These are phyloP conservation scores for Sebastes oblongus DNA, from an alignment of 2,797 vertebrate species.

Conservation along the genomic window DNA sequence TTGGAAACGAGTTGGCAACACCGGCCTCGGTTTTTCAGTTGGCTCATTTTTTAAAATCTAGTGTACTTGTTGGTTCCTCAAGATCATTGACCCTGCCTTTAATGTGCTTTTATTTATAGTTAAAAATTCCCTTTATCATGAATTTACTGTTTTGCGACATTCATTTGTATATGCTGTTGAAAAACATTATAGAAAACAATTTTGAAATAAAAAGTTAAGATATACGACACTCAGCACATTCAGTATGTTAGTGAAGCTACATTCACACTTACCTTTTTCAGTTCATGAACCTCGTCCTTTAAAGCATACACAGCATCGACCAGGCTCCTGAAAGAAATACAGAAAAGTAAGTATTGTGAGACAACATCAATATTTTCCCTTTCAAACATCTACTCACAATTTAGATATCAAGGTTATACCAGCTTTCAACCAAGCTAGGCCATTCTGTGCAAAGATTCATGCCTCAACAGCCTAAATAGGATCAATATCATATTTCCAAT, in stretches of 20 bases:
- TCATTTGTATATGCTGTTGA: background rate
- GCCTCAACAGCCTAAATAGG: background rate
- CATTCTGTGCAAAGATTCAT: background rate
- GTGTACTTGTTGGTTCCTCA: no score
- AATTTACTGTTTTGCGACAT: background rate
- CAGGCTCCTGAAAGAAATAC: conserved; percentile 86
- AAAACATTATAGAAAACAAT: background rate
- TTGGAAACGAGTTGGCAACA: no score
- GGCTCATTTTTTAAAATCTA: no score
- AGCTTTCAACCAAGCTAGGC: background rate
- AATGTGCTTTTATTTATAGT: no score
- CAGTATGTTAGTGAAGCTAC: background rate
- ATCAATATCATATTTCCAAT: conserved; percentile 37
- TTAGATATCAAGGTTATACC: background rate
- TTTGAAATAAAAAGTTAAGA: background rate
- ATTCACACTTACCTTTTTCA: conserved; percentile 89
- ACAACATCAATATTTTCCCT: background rate
- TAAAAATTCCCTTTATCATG: background rate
- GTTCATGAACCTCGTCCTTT: conserved; percentile 97
- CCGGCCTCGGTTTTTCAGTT: no score
- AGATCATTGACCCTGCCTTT: no score
- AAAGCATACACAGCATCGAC: conserved; percentile 98
- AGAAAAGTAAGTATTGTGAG: background rate
- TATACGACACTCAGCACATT: background rate
- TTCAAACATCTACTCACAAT: background rate